Conservation (phyloP, 92 coral and sea anemone genomes). For the Pocillopora meandrina region DNA sequence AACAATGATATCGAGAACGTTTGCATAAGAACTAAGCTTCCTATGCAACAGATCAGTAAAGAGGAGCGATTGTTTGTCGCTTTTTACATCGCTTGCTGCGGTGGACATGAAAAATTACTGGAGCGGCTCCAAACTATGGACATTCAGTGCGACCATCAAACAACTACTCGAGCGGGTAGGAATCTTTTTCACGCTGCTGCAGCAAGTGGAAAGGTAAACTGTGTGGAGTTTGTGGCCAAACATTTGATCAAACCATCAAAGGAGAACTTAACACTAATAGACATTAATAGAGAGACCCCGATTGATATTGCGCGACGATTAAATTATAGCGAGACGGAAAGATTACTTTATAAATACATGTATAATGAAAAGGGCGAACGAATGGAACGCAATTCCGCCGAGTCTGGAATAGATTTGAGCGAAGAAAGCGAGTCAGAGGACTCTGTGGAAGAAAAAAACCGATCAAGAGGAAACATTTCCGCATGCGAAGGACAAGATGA, state of each 20-base stretch:
- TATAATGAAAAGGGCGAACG: slow-evolving; percentile 26
- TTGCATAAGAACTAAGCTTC: slow-evolving; percentile 74
- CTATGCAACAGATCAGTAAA: slow-evolving; percentile 81
- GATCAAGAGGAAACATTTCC: slow-evolving; percentile 5
- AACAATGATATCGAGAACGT: slow-evolving; percentile 77
- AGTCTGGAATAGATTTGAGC: slow-evolving; percentile 53
- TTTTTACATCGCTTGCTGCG: slow-evolving; percentile 73
- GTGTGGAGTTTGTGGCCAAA: slow-evolving; percentile 64
- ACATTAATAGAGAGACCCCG: slow-evolving; percentile 67
- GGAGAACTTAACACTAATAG: slow-evolving; percentile 49
- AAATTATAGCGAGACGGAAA: slow-evolving; percentile 47
- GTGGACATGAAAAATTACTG: slow-evolving; percentile 57
- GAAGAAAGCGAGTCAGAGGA: slow-evolving; percentile 40
- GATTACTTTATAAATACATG: slow-evolving; percentile 53
- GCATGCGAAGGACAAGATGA: slow-evolving; percentile 1
- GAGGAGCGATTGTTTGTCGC: slow-evolving; percentile 80
- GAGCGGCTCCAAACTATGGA: slow-evolving; percentile 44
- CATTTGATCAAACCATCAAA: slow-evolving; percentile 48
- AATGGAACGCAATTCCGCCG: slow-evolving; percentile 30
- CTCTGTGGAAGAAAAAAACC: slow-evolving; percentile 10
- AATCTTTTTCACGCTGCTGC: slow-evolving; percentile 79
- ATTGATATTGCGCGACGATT: slow-evolving; percentile 65
- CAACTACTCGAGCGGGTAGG: slow-evolving; percentile 69
- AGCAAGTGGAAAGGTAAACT: slow-evolving; percentile 53
- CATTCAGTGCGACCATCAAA: slow-evolving; percentile 34